A percentile compares a stretch with the other conserved stretches of the same genome.
phyloP scores from a whole-genome alignment of 2,888 invertebrate species.

The Belgica antarctica region DNA sequence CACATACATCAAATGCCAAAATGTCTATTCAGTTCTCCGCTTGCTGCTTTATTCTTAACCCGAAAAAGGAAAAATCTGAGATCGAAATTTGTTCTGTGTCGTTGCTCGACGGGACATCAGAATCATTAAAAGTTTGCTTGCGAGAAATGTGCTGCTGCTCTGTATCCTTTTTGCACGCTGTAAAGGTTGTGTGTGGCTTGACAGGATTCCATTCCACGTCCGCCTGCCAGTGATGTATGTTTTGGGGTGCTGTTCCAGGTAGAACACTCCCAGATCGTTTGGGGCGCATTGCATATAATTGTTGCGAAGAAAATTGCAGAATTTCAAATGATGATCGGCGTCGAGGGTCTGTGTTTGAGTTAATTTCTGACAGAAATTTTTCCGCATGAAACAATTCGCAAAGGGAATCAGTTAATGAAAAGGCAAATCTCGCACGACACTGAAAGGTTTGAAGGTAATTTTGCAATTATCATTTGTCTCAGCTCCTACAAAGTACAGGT shows the following conservation, averaged over 20 bases:
- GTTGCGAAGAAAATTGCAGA: too few species aligned
- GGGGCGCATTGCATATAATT: too few species aligned
- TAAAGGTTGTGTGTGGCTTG: too few species aligned
- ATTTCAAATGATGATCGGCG: too few species aligned
- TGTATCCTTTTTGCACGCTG: constrained; percentile 24
- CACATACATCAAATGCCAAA: constrained; percentile 34
- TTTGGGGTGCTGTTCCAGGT: too few species aligned
- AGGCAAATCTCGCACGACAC: not conserved
- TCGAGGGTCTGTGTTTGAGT: constrained; percentile 6
- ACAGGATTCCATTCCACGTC: too few species aligned
- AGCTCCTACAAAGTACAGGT: too few species aligned
- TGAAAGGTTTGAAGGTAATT: not conserved
- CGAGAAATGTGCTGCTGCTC: not conserved
- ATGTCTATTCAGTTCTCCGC: constrained; percentile 27
- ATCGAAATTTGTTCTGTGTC: constrained; percentile 27
- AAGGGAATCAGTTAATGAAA: constrained; percentile 15
- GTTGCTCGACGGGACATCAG: constrained; percentile 33
- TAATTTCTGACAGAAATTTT: not conserved
- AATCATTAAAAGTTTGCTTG: constrained; percentile 31
- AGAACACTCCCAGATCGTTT: too few species aligned
- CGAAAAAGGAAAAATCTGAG: constrained; percentile 13
- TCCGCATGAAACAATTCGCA: not conserved
- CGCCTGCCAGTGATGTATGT: too few species aligned
- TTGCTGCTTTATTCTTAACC: constrained; percentile 13
- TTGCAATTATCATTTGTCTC: not conserved